phyloP scores from a whole-genome alignment of 2,113 vertebrate species.

The Brachyhypopomus gauderio region DNA sequence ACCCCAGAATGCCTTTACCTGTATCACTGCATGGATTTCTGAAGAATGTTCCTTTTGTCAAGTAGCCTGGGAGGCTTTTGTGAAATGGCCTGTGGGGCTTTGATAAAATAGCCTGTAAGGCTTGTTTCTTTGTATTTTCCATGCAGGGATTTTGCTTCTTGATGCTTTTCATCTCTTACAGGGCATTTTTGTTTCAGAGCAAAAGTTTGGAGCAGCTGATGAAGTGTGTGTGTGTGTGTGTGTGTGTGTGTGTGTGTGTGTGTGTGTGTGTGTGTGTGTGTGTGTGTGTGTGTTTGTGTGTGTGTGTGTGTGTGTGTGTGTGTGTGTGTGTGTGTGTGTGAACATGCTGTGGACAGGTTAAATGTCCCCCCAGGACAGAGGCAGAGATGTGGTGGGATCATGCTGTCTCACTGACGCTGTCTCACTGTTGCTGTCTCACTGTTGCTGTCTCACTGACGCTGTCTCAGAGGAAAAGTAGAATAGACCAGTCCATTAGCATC shows the following conservation, averaged over 20 bases:
- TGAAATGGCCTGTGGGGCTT: neutral
- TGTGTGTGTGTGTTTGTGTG: neutral
- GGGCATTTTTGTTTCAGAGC: no score
- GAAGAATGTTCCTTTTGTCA: neutral
- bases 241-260: slow-evolving; percentile 27
- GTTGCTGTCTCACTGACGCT: no score
- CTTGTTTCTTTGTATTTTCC: neutral
- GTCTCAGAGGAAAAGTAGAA: no score
- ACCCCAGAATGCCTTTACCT: neutral
- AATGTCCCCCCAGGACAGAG: neutral
- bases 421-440: no score
- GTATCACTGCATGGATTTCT: neutral
- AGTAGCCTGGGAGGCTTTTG: neutral
- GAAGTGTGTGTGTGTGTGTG: slow-evolving; percentile 1
- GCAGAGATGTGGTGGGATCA: neutral
- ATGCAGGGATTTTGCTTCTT: neutral
- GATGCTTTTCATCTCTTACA: no score
- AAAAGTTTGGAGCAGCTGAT: no score
- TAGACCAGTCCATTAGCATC: no score
- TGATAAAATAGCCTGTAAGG: neutral
- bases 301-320: slow-evolving; percentile 33
- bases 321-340: slow-evolving; percentile 3
- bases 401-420: no score
- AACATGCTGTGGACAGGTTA: neutral
- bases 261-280: slow-evolving; percentile 7